A percentile compares a stretch with the other conserved stretches of the same genome.
phyloP scores from a whole-genome alignment of 1,140 invertebrate genomes.

The Telenomus remus region DNA sequence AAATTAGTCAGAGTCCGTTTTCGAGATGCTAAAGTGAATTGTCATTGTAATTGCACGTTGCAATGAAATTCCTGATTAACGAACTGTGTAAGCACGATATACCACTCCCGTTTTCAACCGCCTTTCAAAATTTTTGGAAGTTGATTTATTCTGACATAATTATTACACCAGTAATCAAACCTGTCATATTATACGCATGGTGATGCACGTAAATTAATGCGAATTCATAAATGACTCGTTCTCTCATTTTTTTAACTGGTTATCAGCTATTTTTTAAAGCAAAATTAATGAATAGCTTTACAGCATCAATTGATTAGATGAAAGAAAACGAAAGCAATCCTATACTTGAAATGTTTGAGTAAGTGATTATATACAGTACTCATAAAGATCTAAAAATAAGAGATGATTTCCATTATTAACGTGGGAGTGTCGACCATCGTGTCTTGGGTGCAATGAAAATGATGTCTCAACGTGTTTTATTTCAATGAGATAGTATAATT shows the following conservation, averaged over 20 bases:
- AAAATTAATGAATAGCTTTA: too few relatives aligned
- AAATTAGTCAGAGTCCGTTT: slow-evolving; percentile 25
- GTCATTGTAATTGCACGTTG: slow-evolving; percentile 41
- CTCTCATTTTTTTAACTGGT: neutral
- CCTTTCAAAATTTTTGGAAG: neutral
- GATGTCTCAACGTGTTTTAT: slow-evolving; percentile 48
- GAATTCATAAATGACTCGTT: neutral
- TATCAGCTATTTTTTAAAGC: too few relatives aligned
- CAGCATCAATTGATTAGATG: too few relatives aligned
- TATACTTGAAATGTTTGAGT: too few relatives aligned
- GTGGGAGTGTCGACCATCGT: slow-evolving; percentile 25
- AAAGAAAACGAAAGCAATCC: too few relatives aligned
- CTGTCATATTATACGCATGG: neutral
- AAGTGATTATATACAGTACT: too few relatives aligned
- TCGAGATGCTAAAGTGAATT: slow-evolving; percentile 19
- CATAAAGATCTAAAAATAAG: slow-evolving; percentile 3
- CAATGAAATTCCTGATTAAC: slow-evolving; percentile 22
- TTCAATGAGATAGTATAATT: slow-evolving; percentile 54
- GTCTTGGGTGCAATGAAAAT: slow-evolving; percentile 26
- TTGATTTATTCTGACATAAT: slow-evolving; percentile 16
- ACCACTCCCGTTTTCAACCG: slow-evolving; percentile 6
- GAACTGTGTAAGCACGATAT: slow-evolving; percentile 21
- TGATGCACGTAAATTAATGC: neutral
- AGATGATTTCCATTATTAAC: neutral
- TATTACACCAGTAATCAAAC: neutral